A percentile compares a stretch with the other conserved stretches of the same genome.
These are phyloP conservation scores for Eilema depressum DNA, from an alignment of 2,888 invertebrate genomes.

Conservation along the genomic window DNA sequence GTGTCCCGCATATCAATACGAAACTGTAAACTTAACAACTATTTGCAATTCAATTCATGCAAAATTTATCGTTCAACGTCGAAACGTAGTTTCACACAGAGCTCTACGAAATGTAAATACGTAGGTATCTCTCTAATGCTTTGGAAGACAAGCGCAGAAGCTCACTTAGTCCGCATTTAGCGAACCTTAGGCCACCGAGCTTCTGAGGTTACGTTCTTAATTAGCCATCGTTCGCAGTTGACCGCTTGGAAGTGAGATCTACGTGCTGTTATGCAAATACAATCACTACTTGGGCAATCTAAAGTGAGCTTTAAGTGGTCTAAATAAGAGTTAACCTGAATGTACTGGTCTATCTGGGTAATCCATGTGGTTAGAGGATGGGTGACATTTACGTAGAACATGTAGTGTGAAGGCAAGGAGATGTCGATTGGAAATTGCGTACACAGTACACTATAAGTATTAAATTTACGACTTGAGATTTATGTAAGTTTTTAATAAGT, in stretches of 20 bases:
- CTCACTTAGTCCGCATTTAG: conserved; percentile 80
- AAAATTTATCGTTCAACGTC: conserved; percentile 63
- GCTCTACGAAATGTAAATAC: conserved; percentile 59
- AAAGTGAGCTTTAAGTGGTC: conserved; percentile 45
- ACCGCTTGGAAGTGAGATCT: conserved; percentile 78
- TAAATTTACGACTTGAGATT: neutral
- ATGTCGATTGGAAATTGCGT: conserved; percentile 58
- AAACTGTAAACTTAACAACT: conserved; percentile 64
- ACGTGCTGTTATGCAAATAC: conserved; percentile 54
- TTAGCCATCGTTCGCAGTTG: conserved; percentile 82
- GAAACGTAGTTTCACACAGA: conserved; percentile 51
- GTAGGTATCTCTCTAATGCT: conserved; percentile 60
- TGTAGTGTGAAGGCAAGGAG: conserved; percentile 58
- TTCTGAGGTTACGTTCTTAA: conserved; percentile 82
- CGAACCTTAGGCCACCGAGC: conserved; percentile 71
- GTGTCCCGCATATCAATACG: conserved; percentile 58
- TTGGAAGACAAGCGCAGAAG: conserved; percentile 71
- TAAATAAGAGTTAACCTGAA: conserved; percentile 34
- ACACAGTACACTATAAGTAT: conserved; percentile 26
- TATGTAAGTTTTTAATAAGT: neutral
- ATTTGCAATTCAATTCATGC: conserved; percentile 74
- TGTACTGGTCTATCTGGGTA: conserved; percentile 48
- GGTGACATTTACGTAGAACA: conserved; percentile 66
- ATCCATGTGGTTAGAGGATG: conserved; percentile 60
- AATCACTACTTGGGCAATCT: conserved; percentile 28